Evolutionary conservation across 2,888 invertebrate genomes (phyloP).

Genomic region (Caenorhabditis plicata): DNA sequence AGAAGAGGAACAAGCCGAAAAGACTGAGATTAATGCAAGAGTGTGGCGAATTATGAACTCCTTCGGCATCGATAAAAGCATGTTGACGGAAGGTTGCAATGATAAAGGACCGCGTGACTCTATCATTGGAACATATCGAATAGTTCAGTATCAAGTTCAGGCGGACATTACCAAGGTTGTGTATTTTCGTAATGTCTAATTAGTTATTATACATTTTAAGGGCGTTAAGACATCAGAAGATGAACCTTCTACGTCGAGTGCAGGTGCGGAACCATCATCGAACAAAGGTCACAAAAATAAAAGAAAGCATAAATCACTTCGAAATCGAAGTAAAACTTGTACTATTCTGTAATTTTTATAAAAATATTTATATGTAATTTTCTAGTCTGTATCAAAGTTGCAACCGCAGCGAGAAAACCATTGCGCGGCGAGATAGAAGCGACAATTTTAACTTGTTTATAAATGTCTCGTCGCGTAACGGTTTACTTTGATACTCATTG

Average conservation of each 20-base stretch:
- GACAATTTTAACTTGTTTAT: no score
- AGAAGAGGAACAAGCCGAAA: constrained; percentile 48
- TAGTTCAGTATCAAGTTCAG: constrained; percentile 70
- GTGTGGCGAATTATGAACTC: constrained; percentile 39
- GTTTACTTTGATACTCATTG: no score
- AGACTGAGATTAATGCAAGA: constrained; percentile 38
- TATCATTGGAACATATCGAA: constrained; percentile 76
- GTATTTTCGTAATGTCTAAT: background rate
- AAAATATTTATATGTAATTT: no score
- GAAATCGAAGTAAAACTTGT: constrained; percentile 55
- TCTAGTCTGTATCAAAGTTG: no score
- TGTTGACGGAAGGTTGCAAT: constrained; percentile 71
- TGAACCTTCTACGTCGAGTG: background rate
- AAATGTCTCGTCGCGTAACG: no score
- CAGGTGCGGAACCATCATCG: constrained; percentile 4
- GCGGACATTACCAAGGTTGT: constrained; percentile 47
- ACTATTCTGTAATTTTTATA: constrained; percentile 38
- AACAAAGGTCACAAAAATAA: constrained; percentile 15
- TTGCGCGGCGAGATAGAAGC: no score
- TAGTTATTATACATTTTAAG: constrained; percentile 7
- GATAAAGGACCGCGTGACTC: constrained; percentile 72
- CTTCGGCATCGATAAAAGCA: constrained; percentile 72
- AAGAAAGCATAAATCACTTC: constrained; percentile 25
- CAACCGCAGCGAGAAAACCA: no score
- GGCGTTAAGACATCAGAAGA: constrained; percentile 6